Base-by-base conservation (phyloP, 2,888 invertebrate species). In the Bugula neritina region DNA sequence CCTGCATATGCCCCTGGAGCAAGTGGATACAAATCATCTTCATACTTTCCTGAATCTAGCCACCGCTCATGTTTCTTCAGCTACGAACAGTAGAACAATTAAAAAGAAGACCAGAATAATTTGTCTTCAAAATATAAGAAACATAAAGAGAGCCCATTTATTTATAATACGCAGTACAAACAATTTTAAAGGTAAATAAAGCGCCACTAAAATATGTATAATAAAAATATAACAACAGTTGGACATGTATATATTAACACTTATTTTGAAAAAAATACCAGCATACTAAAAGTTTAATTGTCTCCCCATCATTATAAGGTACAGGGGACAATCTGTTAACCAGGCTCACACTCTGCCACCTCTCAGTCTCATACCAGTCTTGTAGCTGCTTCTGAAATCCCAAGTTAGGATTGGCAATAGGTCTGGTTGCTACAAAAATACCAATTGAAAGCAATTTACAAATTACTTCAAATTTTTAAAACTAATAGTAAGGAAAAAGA, bases 321-420 rank as follows among this genome's bases (percentile, higher is more conserved):
- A 63, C 63, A 31, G 63, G 5, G 5, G 27, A 31, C 27, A 13
- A 29, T n/a, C n/a, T 3, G 3, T 31, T 63, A 13, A 63, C 5
- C 34, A 63, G n/a, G 13, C 27, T 27, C 5, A 25, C 25, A 31
- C 63, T 25, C 29, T 13, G 5, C 29, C 13, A 27, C n/a, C 63
- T 63, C 29, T 63, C 63, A 34, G 34, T 34, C 63, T 63, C 63
- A 34, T 31, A 63, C 70, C 70, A 97, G 77, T 94, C 93, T 81
- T 93, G 92, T 76, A 97, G 87, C 84, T 97, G 97, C 78, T 91
- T 89, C 84, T 95, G 94, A 86, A 97, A 97, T 79, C 96, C 96
- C 74, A 92, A 89, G 86, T 97, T 97, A 31, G 97, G 97, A 87
- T 95, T 95, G 81, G 96, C 96, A 63, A 94, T 92, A 0, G 91